Conservation (phyloP, 2,113 vertebrate genomes). For the Lamprotornis superbus region DNA sequence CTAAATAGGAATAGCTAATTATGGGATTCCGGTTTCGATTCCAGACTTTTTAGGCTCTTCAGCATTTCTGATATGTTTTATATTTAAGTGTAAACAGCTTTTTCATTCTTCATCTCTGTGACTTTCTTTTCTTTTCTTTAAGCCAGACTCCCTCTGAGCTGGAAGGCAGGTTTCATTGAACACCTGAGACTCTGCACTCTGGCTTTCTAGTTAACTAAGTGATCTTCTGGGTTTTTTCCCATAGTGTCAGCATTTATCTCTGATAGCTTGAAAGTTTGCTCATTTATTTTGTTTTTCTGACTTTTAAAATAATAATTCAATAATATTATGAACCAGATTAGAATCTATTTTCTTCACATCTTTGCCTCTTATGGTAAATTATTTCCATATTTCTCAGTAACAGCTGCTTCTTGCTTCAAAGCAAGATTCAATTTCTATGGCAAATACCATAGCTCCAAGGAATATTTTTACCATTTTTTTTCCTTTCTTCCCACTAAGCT, state of each 20-base stretch:
- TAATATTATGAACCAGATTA: not conserved
- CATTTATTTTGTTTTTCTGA: not conserved
- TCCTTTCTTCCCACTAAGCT: not conserved
- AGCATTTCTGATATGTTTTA: not conserved
- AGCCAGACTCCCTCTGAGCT: not conserved
- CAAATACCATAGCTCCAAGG: constrained; percentile 9
- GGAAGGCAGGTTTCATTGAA: not conserved
- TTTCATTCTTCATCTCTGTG: not conserved
- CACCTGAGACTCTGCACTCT: not conserved
- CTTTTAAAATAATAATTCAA: not conserved
- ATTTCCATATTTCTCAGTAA: not conserved
- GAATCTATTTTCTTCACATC: not conserved
- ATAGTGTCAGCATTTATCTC: not conserved
- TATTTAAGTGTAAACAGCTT: not conserved
- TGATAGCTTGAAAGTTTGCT: not conserved
- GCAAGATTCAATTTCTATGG: not conserved
- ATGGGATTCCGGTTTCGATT: not conserved
- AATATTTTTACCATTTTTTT: not conserved
- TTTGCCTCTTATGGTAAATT: constrained; percentile 4
- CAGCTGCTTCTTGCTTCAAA: constrained; percentile 5
- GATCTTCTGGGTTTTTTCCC: not conserved
- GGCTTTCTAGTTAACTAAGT: not conserved
- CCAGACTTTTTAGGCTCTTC: not conserved
- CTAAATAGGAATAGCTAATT: not conserved
- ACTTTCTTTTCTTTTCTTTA: not conserved